Conservation (phyloP, 2,113 vertebrate genomes). For the Syngnathus floridae region DNA sequence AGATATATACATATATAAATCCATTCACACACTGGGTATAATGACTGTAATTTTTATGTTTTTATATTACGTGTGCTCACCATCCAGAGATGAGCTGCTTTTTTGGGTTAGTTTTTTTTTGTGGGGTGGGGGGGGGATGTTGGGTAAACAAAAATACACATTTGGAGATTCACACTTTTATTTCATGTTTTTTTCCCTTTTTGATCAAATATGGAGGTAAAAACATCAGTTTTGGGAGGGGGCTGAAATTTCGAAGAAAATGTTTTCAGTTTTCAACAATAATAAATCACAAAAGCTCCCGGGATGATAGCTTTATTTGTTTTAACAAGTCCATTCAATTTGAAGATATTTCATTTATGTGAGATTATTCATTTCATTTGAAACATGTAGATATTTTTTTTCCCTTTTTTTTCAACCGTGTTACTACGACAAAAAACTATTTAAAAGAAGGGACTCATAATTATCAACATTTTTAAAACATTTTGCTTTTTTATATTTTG, state of each 20-base stretch:
- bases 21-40: conserved; percentile 20
- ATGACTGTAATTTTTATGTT: conserved; percentile 49
- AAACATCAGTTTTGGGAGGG: no score
- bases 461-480: conserved; percentile 20
- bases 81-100: neutral
- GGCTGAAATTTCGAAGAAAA: no score
- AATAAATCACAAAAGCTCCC: no score
- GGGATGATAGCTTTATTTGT: neutral
- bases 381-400: no score
- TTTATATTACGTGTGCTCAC: conserved; percentile 42
- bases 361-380: neutral
- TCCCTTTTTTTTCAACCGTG: neutral
- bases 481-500: conserved; percentile 17
- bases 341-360: neutral
- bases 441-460: conserved; percentile 33
- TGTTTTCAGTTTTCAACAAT: no score
- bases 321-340: neutral
- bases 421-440: conserved; percentile 5
- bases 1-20: conserved; percentile 4
- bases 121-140: no score
- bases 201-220: no score
- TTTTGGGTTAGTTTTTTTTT: neutral
- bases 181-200: neutral
- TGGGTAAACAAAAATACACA: no score
- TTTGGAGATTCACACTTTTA: no score